Conservation (phyloP, 2,797 vertebrate genomes). For the Chloroceryle amazona region DNA sequence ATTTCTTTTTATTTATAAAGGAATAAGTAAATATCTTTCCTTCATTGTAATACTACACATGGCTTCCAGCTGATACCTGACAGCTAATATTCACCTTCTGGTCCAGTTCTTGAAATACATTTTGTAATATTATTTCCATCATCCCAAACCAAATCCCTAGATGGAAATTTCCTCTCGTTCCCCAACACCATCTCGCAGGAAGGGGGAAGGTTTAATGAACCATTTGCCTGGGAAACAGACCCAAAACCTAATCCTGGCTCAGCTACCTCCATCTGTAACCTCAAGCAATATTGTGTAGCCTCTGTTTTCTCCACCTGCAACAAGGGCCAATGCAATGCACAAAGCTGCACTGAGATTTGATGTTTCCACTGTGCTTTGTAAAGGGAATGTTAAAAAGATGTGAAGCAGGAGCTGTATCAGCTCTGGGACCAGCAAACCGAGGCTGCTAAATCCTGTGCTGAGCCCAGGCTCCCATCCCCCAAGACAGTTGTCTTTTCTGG, state of each 20-base stretch:
- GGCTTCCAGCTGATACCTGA: neutral
- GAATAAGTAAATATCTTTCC: neutral
- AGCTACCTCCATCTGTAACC: neutral
- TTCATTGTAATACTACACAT: neutral
- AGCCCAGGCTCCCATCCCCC: conserved; percentile 47
- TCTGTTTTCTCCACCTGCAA: neutral
- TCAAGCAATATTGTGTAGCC: neutral
- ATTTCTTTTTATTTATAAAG: neutral
- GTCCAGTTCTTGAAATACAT: neutral
- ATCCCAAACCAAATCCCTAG: neutral
- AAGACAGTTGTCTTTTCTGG: conserved; percentile 68
- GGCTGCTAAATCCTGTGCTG: conserved; percentile 48
- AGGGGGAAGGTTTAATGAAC: neutral
- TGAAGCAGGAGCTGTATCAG: neutral
- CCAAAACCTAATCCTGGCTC: conserved; percentile 10
- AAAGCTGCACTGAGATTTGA: neutral
- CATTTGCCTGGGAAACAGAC: neutral
- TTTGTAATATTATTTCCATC: neutral
- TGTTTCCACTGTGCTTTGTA: conserved; percentile 3
- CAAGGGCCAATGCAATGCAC: neutral
- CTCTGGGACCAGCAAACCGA: conserved; percentile 26
- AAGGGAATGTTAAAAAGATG: conserved; percentile 7
- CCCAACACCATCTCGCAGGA: neutral
- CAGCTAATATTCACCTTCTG: neutral
- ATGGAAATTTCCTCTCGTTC: neutral